Conservation (phyloP, 2,113 vertebrate genomes). For the Nasalis larvatus region DNA sequence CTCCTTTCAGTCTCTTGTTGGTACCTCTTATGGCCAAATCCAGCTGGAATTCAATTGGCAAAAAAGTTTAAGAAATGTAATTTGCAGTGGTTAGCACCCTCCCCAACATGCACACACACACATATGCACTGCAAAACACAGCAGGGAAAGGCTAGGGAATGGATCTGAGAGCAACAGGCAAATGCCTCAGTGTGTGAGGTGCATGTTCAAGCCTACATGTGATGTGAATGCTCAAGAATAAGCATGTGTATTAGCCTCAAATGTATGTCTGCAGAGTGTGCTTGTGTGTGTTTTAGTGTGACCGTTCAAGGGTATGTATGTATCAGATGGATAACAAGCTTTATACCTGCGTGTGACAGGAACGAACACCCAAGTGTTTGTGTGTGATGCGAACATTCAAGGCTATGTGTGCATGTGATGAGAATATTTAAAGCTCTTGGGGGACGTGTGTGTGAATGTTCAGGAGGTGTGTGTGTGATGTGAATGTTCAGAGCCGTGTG, state of each 20-base stretch:
- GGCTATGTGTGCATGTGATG: background rate
- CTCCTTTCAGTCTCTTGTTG: background rate
- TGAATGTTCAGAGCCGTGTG: background rate
- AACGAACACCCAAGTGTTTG: background rate
- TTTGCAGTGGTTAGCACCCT: background rate
- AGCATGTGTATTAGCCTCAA: rapidly evolving
- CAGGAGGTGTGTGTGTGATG: background rate
- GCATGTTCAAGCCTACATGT: background rate
- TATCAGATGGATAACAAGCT: background rate
- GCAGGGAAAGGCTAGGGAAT: background rate
- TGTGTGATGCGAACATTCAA: slow-evolving; percentile 18
- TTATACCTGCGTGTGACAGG: background rate
- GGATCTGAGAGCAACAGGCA: background rate
- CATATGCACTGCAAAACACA: background rate
- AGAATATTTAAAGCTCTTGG: slow-evolving; percentile 15
- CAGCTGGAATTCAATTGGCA: background rate
- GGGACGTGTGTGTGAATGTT: background rate
- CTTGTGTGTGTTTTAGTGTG: background rate
- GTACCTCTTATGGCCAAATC: background rate
- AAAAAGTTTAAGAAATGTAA: background rate
- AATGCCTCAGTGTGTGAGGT: background rate
- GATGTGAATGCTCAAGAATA: background rate
- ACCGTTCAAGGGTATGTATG: background rate
- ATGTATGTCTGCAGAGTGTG: background rate
- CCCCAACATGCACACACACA: background rate